Evolutionary conservation across 1,140 invertebrate genomes (phyloP).

Genomic region (Oreohelix idahoensis): DNA sequence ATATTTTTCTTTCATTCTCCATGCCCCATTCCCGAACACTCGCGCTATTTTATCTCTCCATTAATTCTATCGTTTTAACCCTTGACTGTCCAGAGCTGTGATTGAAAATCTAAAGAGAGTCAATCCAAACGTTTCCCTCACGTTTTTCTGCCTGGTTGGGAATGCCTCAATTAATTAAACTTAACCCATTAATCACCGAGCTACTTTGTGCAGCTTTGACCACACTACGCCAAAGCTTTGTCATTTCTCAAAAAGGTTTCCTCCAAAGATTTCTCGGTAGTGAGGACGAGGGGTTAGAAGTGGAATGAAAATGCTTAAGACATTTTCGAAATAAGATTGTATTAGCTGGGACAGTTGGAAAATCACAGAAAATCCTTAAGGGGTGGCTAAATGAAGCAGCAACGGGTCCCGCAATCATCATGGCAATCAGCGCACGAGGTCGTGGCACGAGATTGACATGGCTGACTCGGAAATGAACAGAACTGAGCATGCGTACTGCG

Average conservation of each 20-base stretch:
- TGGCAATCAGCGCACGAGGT: conserved; percentile 33
- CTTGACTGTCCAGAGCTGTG: background rate
- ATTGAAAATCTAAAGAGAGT: background rate
- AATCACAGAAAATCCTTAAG: conserved; percentile 27
- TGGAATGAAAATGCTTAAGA: background rate
- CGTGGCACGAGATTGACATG: conserved; percentile 38
- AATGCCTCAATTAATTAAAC: conserved; percentile 23
- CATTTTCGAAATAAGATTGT: conserved; percentile 5
- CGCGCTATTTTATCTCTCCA: background rate
- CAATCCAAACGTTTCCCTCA: background rate
- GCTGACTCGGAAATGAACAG: conserved; percentile 42
- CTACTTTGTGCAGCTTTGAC: background rate
- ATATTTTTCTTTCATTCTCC: too few relatives aligned
- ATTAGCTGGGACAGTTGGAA: background rate
- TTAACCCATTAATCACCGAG: conserved; percentile 26
- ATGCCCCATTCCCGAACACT: background rate
- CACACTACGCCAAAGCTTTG: background rate
- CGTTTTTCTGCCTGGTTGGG: too few relatives aligned
- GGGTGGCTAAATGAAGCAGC: conserved; percentile 18
- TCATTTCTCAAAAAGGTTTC: background rate
- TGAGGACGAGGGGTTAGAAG: background rate
- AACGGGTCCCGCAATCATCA: conserved; percentile 10
- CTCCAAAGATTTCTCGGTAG: background rate
- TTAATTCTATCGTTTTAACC: conserved; percentile 17
- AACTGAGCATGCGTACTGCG: conserved; percentile 39